Evolutionary conservation across 53 echinoderm and acorn worm species (phyloP).

Genomic region (Holothuria scabra): DNA sequence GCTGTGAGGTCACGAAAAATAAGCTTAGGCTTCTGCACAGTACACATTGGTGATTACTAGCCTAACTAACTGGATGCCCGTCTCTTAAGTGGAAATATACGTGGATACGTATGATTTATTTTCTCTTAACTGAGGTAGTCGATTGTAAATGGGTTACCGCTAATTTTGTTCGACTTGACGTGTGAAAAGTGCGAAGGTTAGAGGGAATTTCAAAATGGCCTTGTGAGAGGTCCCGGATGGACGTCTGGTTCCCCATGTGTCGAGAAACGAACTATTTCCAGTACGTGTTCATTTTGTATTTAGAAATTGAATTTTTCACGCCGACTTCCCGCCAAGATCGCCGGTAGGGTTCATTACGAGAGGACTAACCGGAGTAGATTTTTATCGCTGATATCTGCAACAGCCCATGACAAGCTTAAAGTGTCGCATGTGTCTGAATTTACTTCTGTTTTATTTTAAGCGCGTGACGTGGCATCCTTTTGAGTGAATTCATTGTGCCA

Average conservation of each 20-base stretch:
- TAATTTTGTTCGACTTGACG: slow-evolving; percentile 13
- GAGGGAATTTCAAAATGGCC: slow-evolving; percentile 20
- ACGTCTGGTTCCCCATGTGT: slow-evolving; percentile 17
- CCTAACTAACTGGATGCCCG: neutral
- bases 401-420: too few species aligned
- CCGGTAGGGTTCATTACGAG: neutral
- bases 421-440: too few species aligned
- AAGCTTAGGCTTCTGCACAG: slow-evolving; percentile 18
- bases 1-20: slow-evolving; percentile 2
- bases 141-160: slow-evolving; percentile 28
- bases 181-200: slow-evolving; percentile 31
- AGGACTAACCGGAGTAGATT: too few species aligned
- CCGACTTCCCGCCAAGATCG: slow-evolving; percentile 7
- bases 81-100: neutral
- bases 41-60: slow-evolving; percentile 6
- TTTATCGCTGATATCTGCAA: too few species aligned
- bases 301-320: neutral
- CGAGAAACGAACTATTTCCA: neutral
- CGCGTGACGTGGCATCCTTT: too few species aligned
- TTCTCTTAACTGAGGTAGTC: neutral
- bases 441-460: too few species aligned
- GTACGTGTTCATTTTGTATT: slow-evolving; percentile 20
- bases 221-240: slow-evolving; percentile 4
- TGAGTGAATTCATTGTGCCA: too few species aligned
- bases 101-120: slow-evolving; percentile 3